Conservation (phyloP, 1,140 invertebrate species). For the Meloidogyne chitwoodi region DNA sequence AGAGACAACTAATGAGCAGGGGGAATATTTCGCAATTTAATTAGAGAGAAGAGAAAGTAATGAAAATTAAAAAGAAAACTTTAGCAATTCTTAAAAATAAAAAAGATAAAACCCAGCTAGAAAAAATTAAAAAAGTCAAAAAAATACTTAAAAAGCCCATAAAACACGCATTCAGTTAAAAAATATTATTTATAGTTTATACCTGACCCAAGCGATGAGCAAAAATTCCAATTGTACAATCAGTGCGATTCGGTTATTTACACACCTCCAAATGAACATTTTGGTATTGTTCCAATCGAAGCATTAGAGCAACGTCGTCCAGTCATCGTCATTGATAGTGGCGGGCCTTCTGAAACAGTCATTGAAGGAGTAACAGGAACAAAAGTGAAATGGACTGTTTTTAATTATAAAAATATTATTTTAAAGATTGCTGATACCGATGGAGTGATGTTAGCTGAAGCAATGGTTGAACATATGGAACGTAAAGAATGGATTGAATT, state of each 20-base stretch:
- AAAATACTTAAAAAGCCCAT: too few species aligned
- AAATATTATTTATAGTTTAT: conserved; percentile 37
- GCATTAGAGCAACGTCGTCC: conserved; percentile 56
- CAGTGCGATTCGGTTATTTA: conserved; percentile 57
- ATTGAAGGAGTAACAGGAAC: conserved; percentile 56
- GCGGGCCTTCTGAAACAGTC: conserved; percentile 57
- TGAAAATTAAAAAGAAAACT: too few species aligned
- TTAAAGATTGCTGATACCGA: conserved; percentile 50
- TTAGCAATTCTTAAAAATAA: too few species aligned
- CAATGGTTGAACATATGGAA: conserved; percentile 55
- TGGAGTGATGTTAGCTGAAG: conserved; percentile 53
- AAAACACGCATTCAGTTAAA: not conserved
- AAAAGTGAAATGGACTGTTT: conserved; percentile 28
- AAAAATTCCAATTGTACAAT: conserved; percentile 52
- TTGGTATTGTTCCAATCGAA: conserved; percentile 59
- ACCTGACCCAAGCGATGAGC: conserved; percentile 46
- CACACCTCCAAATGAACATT: conserved; percentile 59
- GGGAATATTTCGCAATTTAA: too few species aligned
- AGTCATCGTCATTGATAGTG: conserved; percentile 59
- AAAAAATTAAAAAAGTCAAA: too few species aligned
- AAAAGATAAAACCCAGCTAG: too few species aligned
- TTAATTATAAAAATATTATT: not conserved
- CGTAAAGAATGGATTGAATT: conserved; percentile 46
- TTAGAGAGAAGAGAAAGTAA: too few species aligned
- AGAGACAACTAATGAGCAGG: not conserved